A percentile compares a stretch with the other conserved stretches of the same genome.
Conservation (phyloP, 2,113 vertebrate genomes). For the Zosterops borbonicus region DNA sequence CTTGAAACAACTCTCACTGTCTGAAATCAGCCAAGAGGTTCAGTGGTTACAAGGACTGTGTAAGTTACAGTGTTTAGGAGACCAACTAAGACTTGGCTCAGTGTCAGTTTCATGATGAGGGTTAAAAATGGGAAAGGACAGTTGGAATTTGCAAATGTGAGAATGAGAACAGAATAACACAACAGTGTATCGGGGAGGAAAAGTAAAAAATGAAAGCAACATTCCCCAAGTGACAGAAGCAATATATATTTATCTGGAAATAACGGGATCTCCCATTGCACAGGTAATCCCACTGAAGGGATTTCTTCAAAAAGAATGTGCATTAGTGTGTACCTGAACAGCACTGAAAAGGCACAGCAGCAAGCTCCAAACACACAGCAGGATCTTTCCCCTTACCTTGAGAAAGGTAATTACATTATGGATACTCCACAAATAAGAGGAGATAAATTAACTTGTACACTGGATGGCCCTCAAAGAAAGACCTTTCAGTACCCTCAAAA, state of each 20-base stretch:
- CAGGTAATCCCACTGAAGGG: not conserved
- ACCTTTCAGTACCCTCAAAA: not conserved
- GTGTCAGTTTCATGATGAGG: not conserved
- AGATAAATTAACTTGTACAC: not conserved
- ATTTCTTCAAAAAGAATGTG: not conserved
- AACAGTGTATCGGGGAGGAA: not conserved
- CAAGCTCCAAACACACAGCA: not conserved
- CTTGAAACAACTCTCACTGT: not conserved
- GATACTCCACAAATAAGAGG: not conserved
- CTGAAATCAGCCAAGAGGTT: not conserved
- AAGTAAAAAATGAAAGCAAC: not conserved
- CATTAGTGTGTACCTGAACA: not conserved
- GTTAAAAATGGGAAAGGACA: not conserved
- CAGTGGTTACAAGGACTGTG: not conserved
- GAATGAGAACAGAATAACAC: not conserved
- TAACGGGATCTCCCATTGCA: not conserved
- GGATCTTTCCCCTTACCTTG: not conserved
- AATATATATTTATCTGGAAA: not conserved
- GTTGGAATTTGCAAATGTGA: not conserved
- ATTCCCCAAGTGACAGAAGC: not conserved
- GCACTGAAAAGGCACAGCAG: not conserved
- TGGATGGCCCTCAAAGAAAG: not conserved
- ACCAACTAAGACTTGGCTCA: not conserved
- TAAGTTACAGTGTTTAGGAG: not conserved
- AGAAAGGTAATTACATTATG: not conserved